Evolutionary conservation across 2,113 vertebrate species (phyloP), one percentile per base, ranked within the genome.

Genomic region (Mionectes macconnelli): DNA sequence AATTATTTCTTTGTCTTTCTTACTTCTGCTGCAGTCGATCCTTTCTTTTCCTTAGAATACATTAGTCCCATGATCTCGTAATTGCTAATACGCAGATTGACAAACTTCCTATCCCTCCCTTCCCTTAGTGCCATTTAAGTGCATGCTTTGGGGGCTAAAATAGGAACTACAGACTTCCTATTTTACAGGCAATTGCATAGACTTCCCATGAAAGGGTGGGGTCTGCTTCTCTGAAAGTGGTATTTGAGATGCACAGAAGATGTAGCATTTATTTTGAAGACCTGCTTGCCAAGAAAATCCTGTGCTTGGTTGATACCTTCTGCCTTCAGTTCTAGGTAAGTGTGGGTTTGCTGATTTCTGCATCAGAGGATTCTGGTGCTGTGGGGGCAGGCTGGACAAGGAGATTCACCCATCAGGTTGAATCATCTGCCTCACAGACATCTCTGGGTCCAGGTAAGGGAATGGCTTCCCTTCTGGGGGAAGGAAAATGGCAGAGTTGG

Each of bases 141-240:
- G 12, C 2, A 3, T 52, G 12, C 55, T 87, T 69, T 82, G 30
- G 84, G 67, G 73, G 39, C 72, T 92, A 52, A 96, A 96, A 57
- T 79, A 83, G 92, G 94, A 97, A 97, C 93, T 87, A 31, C 8
- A 52, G 20, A 67, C 89, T 94, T 95, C 96, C 81, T 81, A 75
- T 89, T 81, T 94, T 28, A 72, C 39, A 25, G 25, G 42, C 67
- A 67, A 56, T 66, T 76, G 23, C 57, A 52, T 33, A 62, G 56
- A 10, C 59, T 75, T 84, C 44, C 55, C 59, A 63, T 76, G 70
- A 72, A 90, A 66, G 19, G 66, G 80, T 5, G 30, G 77, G 62
- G 83, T 80, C 63, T 84, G 27, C 63, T 80, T n/a, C 64, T 74
- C 64, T 52, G 37, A 49, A 85, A 60, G n/a, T 64, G 53, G 10